These are phyloP conservation scores for Malurus leucopterus DNA, from an alignment of 2,797 vertebrate genomes.

Conservation along the genomic window DNA sequence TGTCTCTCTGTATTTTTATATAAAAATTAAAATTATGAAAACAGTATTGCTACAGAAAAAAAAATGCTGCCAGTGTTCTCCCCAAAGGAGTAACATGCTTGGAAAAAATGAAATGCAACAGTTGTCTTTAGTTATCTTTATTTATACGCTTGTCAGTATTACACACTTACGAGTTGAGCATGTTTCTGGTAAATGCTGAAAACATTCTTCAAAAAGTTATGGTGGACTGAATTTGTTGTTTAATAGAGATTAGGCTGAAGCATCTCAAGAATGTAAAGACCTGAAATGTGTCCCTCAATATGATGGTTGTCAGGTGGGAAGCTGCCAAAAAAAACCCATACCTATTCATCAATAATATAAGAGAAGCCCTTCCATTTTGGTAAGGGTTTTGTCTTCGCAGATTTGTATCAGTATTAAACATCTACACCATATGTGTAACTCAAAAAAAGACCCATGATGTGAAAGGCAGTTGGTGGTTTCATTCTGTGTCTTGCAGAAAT, in stretches of 20 bases:
- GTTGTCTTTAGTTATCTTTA: neutral
- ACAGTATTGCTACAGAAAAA: neutral
- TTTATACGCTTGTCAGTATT: neutral
- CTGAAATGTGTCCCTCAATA: neutral
- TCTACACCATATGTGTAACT: neutral
- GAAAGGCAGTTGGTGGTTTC: neutral
- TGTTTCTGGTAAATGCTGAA: neutral
- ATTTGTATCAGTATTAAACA: neutral
- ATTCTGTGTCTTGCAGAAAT: neutral
- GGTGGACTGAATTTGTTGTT: neutral
- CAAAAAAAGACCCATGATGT: neutral
- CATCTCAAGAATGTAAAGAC: neutral
- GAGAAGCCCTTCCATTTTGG: neutral
- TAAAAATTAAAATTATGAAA: neutral
- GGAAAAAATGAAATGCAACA: neutral
- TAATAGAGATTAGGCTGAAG: neutral
- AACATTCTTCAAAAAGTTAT: neutral
- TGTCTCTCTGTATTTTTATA: neutral
- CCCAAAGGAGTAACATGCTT: neutral
- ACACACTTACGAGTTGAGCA: accelerated
- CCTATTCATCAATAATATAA: neutral
- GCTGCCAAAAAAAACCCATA: neutral
- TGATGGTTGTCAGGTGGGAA: neutral
- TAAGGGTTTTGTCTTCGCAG: neutral
- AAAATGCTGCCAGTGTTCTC: neutral